A percentile compares a stretch with the other conserved stretches of the same genome.
Conservation (phyloP, 2,888 invertebrate genomes). For the Nomada goodeniana region DNA sequence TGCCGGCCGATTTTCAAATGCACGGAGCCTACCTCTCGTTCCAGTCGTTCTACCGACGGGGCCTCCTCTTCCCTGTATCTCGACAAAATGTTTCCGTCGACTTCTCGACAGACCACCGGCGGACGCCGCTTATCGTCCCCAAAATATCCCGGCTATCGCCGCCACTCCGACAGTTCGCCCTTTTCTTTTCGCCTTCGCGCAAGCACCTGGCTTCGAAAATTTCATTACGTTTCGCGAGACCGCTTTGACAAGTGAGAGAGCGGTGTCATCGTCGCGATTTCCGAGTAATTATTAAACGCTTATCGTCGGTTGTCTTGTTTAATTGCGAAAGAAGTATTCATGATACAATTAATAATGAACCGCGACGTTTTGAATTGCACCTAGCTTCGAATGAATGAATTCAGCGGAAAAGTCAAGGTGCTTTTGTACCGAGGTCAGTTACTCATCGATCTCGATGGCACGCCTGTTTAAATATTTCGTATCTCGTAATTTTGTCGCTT, state of each 20-base stretch:
- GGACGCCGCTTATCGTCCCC: conserved; percentile 6
- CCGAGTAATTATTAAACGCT: no score
- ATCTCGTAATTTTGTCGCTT: background rate
- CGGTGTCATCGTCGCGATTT: background rate
- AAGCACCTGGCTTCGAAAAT: background rate
- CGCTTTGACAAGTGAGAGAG: background rate
- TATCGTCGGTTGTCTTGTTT: no score
- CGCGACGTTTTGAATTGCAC: background rate
- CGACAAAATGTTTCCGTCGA: conserved; percentile 41
- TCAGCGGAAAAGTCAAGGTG: background rate
- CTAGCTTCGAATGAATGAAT: background rate
- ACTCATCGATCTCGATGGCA: conserved; percentile 3
- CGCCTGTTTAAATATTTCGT: conserved; percentile 9
- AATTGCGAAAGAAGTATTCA: no score
- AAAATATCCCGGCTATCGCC: conserved; percentile 31
- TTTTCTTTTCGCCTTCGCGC: background rate
- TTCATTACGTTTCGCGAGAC: background rate
- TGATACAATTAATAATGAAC: no score
- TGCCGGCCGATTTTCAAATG: conserved; percentile 46
- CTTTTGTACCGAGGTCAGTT: background rate
- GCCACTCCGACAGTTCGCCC: background rate
- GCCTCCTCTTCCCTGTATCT: conserved; percentile 21
- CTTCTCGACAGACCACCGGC: conserved; percentile 17
- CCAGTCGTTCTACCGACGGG: conserved; percentile 18
- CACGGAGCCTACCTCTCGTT: conserved; percentile 16